Percentiles rank a stretch among this genome's conserved stretches.
phyloP scores from a whole-genome alignment of 2,888 invertebrate species.

The Trissolcus japonicus region DNA sequence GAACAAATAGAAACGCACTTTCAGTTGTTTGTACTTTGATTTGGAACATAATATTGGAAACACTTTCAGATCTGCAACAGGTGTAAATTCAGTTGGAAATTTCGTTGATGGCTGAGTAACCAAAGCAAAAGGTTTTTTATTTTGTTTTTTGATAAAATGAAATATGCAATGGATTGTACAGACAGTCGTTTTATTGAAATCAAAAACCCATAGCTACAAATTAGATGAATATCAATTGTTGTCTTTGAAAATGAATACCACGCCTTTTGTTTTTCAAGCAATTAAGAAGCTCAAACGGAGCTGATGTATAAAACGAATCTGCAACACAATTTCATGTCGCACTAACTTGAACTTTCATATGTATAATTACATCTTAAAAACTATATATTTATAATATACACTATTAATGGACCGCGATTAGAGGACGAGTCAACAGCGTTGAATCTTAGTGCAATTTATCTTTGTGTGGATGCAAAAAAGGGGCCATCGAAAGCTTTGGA shows the following conservation, averaged over 20 bases:
- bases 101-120: too few relatives aligned
- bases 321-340: conserved; percentile 21
- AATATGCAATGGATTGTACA: conserved; percentile 3
- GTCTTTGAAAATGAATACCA: not conserved
- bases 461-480: not conserved
- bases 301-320: not conserved
- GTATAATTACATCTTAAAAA: conserved; percentile 35
- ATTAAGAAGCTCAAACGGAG: not conserved
- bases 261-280: not conserved
- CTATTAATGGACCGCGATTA: conserved; percentile 23
- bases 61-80: too few relatives aligned
- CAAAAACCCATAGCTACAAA: conserved; percentile 32
- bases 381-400: conserved; percentile 32
- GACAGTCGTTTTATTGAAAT: conserved; percentile 41
- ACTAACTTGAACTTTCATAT: too few relatives aligned
- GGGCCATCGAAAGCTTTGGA: conserved; percentile 33
- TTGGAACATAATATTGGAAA: too few relatives aligned
- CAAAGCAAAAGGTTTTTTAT: too few relatives aligned
- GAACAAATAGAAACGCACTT: too few relatives aligned
- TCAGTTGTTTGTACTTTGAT: too few relatives aligned
- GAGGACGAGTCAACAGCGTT: conserved; percentile 10
- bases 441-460: not conserved
- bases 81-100: too few relatives aligned
- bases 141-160: too few relatives aligned
- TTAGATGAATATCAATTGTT: conserved; percentile 11